Conservation (phyloP, 2,888 invertebrate species). For the Amorpha juglandis region DNA sequence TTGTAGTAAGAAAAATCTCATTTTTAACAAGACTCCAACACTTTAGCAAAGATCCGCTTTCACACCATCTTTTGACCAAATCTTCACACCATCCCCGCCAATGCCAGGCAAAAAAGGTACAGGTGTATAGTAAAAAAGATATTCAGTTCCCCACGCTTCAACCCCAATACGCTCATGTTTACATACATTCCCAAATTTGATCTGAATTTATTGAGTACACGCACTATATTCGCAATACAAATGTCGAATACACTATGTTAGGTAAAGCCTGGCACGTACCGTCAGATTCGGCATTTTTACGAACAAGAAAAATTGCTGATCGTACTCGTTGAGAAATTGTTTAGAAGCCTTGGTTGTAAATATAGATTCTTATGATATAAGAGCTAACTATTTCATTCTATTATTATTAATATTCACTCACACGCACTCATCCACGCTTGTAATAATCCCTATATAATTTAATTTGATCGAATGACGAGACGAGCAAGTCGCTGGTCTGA, state of each 20-base stretch:
- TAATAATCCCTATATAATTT: too few species aligned
- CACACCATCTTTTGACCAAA: too few species aligned
- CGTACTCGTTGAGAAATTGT: background rate
- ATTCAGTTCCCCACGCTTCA: background rate
- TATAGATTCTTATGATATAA: background rate
- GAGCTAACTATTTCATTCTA: background rate
- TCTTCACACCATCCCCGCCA: background rate
- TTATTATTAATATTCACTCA: too few species aligned
- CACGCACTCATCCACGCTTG: too few species aligned
- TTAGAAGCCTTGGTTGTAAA: background rate
- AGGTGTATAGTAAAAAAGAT: too few species aligned
- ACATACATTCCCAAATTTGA: slow-evolving; percentile 23
- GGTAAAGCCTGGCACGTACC: slow-evolving; percentile 16
- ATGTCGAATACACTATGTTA: slow-evolving; percentile 15
- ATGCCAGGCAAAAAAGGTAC: too few species aligned
- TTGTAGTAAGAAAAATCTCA: too few species aligned
- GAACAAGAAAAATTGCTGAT: slow-evolving; percentile 22
- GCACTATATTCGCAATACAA: slow-evolving; percentile 21
- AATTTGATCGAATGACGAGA: too few species aligned
- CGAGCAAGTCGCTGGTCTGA: too few species aligned
- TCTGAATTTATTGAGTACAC: slow-evolving; percentile 25
- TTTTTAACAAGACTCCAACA: too few species aligned
- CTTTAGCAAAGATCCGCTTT: too few species aligned
- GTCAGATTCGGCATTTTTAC: background rate
- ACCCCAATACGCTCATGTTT: slow-evolving; percentile 1